Evolutionary conservation across 2,797 vertebrate species (phyloP).

Genomic region (Yasuhikotakia modesta): DNA sequence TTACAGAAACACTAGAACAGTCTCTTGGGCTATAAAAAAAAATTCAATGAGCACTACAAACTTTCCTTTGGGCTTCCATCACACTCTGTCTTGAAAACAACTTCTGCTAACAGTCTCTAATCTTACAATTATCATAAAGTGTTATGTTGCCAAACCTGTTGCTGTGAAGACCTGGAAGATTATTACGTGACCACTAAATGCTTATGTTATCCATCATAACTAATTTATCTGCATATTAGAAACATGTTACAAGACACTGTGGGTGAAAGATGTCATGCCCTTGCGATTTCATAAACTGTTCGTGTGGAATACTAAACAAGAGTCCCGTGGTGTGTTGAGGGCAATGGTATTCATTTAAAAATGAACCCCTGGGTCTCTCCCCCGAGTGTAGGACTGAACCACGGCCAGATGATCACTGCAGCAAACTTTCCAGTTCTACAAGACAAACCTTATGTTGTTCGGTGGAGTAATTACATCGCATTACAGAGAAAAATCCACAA

Average conservation of each 20-base stretch:
- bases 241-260: not conserved
- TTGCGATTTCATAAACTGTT: not conserved
- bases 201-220: not conserved
- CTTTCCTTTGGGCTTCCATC: not conserved
- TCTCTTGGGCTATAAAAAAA: not conserved
- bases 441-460: slow-evolving; percentile 62
- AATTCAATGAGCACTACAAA: not conserved
- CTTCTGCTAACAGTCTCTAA: not conserved
- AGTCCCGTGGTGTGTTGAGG: not conserved
- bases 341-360: slow-evolving; percentile 21
- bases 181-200: not conserved
- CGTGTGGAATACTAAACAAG: slow-evolving; percentile 1
- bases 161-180: not conserved
- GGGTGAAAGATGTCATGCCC: slow-evolving; percentile 13
- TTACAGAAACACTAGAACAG: not conserved
- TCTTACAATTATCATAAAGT: not conserved
- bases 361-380: not conserved
- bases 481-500: slow-evolving; percentile 69
- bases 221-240: not conserved
- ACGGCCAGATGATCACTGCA: slow-evolving; percentile 45
- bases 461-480: slow-evolving; percentile 68
- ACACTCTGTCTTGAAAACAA: not conserved
- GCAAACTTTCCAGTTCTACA: slow-evolving; percentile 46
- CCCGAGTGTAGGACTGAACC: slow-evolving; percentile 31
- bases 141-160: not conserved